Percentiles rank a stretch among this genome's conserved stretches.
phyloP scores from a whole-genome alignment of 2,113 vertebrate genomes.

The Sardina pilchardus region DNA sequence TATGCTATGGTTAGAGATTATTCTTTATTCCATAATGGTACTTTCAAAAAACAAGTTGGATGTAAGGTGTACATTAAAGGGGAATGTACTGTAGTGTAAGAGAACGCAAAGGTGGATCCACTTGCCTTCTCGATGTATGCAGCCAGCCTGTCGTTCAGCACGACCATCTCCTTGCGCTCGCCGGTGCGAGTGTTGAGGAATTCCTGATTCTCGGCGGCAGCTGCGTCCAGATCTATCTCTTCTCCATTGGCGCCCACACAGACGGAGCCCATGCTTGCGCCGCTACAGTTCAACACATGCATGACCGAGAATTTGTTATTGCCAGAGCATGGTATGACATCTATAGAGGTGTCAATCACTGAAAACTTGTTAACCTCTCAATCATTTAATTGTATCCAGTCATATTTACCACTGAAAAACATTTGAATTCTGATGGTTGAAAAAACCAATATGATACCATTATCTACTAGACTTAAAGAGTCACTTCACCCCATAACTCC shows the following conservation, averaged over 20 bases:
- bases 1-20: neutral
- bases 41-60: neutral
- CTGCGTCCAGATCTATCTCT: slow-evolving; percentile 63
- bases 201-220: slow-evolving; percentile 68
- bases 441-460: no score
- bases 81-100: no score
- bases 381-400: no score
- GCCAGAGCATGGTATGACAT: neutral
- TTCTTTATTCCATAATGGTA: no score
- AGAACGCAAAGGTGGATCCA: neutral
- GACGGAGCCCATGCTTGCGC: slow-evolving; percentile 56
- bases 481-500: no score
- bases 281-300: slow-evolving; percentile 39
- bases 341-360: no score
- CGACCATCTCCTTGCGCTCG: slow-evolving; percentile 65
- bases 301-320: neutral
- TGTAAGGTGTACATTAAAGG: neutral
- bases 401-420: no score
- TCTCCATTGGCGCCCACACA: slow-evolving; percentile 57
- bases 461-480: no score
- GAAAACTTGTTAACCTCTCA: no score
- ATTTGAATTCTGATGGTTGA: no score
- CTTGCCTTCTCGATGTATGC: slow-evolving; percentile 68
- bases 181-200: slow-evolving; percentile 63
- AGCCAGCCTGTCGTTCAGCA: slow-evolving; percentile 74